A percentile compares a stretch with the other conserved stretches of the same genome.
Evolutionary conservation across 2,888 invertebrate species (phyloP).

Genomic region (Drosophila yooni): DNA sequence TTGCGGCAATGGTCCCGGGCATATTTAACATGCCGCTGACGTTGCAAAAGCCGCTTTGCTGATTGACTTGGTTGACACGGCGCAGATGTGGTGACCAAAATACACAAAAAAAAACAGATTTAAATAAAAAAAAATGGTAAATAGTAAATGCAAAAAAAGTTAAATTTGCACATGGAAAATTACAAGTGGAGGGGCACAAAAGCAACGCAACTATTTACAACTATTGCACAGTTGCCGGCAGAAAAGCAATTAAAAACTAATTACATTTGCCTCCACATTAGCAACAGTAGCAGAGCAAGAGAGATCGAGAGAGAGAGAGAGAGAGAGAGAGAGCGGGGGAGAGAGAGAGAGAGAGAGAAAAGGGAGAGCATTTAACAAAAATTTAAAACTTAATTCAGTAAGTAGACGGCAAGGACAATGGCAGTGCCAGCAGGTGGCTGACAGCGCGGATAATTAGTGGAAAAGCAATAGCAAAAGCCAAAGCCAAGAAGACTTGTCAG

Average conservation of each 20-base stretch:
- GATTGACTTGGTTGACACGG: slow-evolving; percentile 61
- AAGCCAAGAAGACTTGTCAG: slow-evolving; percentile 25
- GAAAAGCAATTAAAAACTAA: slow-evolving; percentile 81
- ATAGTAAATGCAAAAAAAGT: slow-evolving; percentile 28
- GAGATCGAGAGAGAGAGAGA: not conserved
- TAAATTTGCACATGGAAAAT: slow-evolving; percentile 28
- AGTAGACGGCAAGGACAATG: slow-evolving; percentile 60
- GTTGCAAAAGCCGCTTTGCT: slow-evolving; percentile 38
- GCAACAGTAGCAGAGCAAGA: slow-evolving; percentile 8
- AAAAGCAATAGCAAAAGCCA: slow-evolving; percentile 55
- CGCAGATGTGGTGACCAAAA: slow-evolving; percentile 29
- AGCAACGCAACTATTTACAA: slow-evolving; percentile 64
- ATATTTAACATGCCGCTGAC: slow-evolving; percentile 51
- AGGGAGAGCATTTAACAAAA: slow-evolving; percentile 78
- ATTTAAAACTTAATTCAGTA: slow-evolving; percentile 80
- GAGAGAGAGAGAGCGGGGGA: not conserved
- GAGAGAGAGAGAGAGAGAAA: slow-evolving; percentile 8
- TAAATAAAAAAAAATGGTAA: slow-evolving; percentile 8
- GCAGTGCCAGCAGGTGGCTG: slow-evolving; percentile 43
- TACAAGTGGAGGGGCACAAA: slow-evolving; percentile 41
- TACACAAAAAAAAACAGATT: slow-evolving; percentile 1
- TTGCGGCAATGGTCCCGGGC: slow-evolving; percentile 31
- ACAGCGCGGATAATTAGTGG: slow-evolving; percentile 76
- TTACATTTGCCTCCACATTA: slow-evolving; percentile 62
- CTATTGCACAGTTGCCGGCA: slow-evolving; percentile 58